A percentile compares a stretch with the other conserved stretches of the same genome.
Evolutionary conservation across 2,888 invertebrate genomes (phyloP).

Genomic region (Calephelis perditalis): DNA sequence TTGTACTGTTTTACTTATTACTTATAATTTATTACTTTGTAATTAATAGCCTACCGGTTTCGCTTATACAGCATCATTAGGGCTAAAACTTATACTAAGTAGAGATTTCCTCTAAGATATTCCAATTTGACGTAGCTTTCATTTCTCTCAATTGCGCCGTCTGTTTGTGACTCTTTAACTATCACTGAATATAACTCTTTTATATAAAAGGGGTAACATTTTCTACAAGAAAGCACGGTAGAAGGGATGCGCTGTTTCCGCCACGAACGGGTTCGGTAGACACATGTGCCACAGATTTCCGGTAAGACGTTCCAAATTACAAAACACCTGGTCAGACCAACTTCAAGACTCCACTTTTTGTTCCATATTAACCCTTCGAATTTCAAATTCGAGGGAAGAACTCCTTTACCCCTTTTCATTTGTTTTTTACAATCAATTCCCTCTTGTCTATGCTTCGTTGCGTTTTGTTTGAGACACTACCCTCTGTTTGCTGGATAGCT

Average conservation of each 20-base stretch:
- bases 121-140: no score
- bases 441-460: slow-evolving; percentile 48
- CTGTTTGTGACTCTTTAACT: no score
- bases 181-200: slow-evolving; percentile 23
- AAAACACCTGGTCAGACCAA: slow-evolving; percentile 67
- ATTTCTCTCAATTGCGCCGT: no score
- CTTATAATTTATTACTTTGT: no score
- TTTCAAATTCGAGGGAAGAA: slow-evolving; percentile 52
- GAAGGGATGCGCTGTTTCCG: slow-evolving; percentile 71
- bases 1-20: no score
- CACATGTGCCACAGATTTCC: slow-evolving; percentile 73
- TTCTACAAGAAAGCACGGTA: slow-evolving; percentile 47
- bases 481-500: slow-evolving; percentile 28
- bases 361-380: slow-evolving; percentile 56
- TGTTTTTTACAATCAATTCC: slow-evolving; percentile 39
- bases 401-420: slow-evolving; percentile 57
- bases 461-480: slow-evolving; percentile 34
- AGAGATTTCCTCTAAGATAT: no score
- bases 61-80: no score
- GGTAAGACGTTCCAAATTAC: slow-evolving; percentile 59
- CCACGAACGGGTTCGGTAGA: slow-evolving; percentile 59
- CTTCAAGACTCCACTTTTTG: slow-evolving; percentile 57
- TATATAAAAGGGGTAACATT: slow-evolving; percentile 44
- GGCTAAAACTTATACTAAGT: no score
- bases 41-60: no score